Evolutionary conservation across 92 coral and sea anemone species (phyloP).

Genomic region (Epizoanthus fatuus): DNA sequence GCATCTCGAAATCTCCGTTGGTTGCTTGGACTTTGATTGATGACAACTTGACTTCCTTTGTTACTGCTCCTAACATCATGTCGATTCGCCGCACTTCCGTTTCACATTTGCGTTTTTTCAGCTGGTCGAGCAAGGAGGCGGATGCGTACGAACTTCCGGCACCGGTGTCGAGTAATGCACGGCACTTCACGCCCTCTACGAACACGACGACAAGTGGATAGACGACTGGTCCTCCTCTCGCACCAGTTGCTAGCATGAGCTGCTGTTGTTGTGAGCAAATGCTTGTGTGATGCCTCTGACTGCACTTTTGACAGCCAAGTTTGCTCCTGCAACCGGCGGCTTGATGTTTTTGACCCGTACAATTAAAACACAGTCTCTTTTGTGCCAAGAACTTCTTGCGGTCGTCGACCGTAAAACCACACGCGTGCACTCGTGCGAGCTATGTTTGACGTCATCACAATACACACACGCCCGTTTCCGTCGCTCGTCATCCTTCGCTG

Average conservation of each 20-base stretch:
- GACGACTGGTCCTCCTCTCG: neutral
- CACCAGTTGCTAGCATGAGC: neutral
- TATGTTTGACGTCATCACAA: constrained; percentile 46
- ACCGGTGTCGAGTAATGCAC: constrained; percentile 21
- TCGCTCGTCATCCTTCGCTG: neutral
- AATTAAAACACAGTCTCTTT: constrained; percentile 27
- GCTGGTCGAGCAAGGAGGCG: constrained; percentile 1
- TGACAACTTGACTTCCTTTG: constrained; percentile 32
- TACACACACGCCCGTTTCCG: constrained; percentile 30
- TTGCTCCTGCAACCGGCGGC: constrained; percentile 26
- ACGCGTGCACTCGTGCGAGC: constrained; percentile 18
- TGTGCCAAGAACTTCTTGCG: constrained; percentile 40
- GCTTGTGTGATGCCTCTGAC: neutral
- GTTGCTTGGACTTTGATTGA: constrained; percentile 5
- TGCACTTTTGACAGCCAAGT: neutral
- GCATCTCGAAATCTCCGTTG: constrained; percentile 28
- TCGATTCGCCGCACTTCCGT: constrained; percentile 14
- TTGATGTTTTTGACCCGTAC: constrained; percentile 11
- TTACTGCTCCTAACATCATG: constrained; percentile 46
- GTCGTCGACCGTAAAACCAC: constrained; percentile 17
- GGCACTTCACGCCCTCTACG: constrained; percentile 18
- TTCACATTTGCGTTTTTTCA: constrained; percentile 6
- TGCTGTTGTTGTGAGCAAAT: constrained; percentile 5
- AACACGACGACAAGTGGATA: constrained; percentile 15
- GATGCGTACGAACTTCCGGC: constrained; percentile 28